Base-by-base conservation (phyloP, 2,888 invertebrate species). In the Girardia tigrina region DNA sequence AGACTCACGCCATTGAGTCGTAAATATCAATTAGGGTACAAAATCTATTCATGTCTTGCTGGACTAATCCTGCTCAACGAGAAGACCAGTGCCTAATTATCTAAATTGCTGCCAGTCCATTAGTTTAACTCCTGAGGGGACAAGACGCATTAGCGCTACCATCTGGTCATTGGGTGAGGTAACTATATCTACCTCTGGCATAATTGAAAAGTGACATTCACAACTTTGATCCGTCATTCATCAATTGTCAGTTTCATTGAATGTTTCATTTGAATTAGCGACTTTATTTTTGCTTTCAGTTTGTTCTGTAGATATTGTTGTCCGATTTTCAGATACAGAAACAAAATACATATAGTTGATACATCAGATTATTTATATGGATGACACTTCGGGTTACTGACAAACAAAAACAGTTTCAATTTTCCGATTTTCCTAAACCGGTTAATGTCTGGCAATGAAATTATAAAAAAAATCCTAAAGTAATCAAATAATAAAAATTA, bases 101-200 rank as follows among this genome's bases (percentile, higher is more conserved):
- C 56, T 56, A 56, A 56, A 56, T 56, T 56, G 56, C 56, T 56
- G 56, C 56, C n/a, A 56, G 56, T 56, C 56, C 56, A 56, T 56
- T 56, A 56, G 56, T 56, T 56, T 56, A 56, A 56, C 8, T 56
- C 56, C 56, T 56, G 56, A 56, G 56, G 56, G 56, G 56, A 56
- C 56, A 56, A 56, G 56, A 56, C 56, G n/a, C 56, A 56, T 56
- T 56, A 56, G 56, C n/a, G 56, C 56, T 56, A 56, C 56, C n/a
- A 56, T 56, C 56, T n/a, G 56, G 56, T 23, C n/a, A 56, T 56
- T 12, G 56, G 56, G n/a, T 56, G 56, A 56, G 4, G 56, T 56
- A 56, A 56, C 56, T 56, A 56, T 23, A 56, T 56, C 56, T 56
- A 56, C 56, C 56, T 56, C 56, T 56, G 56, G 6, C 23, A 56